Evolutionary conservation across 2,797 vertebrate genomes (phyloP), one percentile per base, ranked within the genome.

Genomic region (Oryzias dopingdopingensis): DNA sequence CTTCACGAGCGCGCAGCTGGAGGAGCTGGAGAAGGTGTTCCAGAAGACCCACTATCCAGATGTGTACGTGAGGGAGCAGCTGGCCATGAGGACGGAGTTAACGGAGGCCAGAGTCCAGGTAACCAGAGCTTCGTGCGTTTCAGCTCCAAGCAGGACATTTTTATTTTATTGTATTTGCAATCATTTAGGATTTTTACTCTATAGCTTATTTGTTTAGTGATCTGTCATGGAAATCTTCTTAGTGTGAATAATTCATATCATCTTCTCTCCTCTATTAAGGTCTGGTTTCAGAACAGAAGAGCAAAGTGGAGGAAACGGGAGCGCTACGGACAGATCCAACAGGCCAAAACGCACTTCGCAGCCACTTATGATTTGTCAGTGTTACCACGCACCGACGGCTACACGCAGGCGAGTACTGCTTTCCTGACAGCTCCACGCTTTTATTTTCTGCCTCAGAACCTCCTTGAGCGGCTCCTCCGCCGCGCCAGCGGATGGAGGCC

Each of bases 21-120:
- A 99, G 72, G 97, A 99, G 74, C 89, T 99, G 60, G 97, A 99
- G 88, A 99, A 98, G 70, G 96, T 99, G 18, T 99, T 99, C 76
- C 97, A 99, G 92, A 99, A 99, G 78, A 98, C 97, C 0, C 97
- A 99, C 80, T 99, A 99, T 37, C 97, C 97, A 0, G 97, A 99
- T 76, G 97, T 99, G 8, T 99, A 98, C 18, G 97, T 98, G 61
- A 87, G 97, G 80, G 97, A 99, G 65, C 97, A 99, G 85, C 94
- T 99, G 65, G 97, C 97, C 73, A 92, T 98, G 87, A 93, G 97
- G 82, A 99, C 97, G 17, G 96, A 99, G 70, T 90, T 99, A 45
- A 99, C 97, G 0, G 97, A 99, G 89, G 97, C 97, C 83, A 92
- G 97, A 80, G 97, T 99, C 29, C 97, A 99, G 96, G 97, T 98